Evolutionary conservation across 2,888 invertebrate species (phyloP).

Genomic region (Chloromyia formosa): DNA sequence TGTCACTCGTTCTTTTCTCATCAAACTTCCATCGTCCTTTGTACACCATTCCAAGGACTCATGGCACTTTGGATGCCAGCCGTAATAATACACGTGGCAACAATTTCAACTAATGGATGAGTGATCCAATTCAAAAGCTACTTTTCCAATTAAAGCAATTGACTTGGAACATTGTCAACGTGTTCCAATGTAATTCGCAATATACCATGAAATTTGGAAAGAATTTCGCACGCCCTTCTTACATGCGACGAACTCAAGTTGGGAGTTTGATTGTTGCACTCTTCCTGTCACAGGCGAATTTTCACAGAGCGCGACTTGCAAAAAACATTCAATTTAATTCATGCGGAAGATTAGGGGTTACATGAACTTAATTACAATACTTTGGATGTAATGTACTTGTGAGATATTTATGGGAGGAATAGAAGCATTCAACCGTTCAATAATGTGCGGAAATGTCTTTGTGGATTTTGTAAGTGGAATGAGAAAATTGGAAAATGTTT

Average conservation of each 20-base stretch:
- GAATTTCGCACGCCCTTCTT: constrained; percentile 39
- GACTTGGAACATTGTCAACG: constrained; percentile 25
- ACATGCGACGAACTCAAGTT: neutral
- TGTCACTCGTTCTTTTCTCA: too few relatives aligned
- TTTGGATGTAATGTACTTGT: neutral
- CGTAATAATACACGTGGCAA: constrained; percentile 22
- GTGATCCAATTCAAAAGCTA: constrained; percentile 37
- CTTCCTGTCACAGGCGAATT: constrained; percentile 29
- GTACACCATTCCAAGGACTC: too few relatives aligned
- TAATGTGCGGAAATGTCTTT: neutral
- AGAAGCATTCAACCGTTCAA: neutral
- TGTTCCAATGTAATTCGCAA: constrained; percentile 7
- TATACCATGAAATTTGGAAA: constrained; percentile 8
- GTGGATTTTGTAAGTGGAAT: too few relatives aligned
- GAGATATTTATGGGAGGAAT: neutral
- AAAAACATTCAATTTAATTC: constrained; percentile 23
- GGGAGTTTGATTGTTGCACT: constrained; percentile 18
- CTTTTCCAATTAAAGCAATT: constrained; percentile 42
- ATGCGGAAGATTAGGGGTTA: constrained; percentile 27
- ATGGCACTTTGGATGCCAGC: too few relatives aligned
- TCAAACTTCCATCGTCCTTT: too few relatives aligned
- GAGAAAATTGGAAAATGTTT: too few relatives aligned
- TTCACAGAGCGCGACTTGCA: neutral
- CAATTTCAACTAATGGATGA: constrained; percentile 40
- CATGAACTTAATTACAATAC: constrained; percentile 17